A percentile compares a stretch with the other conserved stretches of the same genome.
These are phyloP conservation scores for Lepidurus packardi DNA, from an alignment of 1,140 invertebrate species.

Conservation along the genomic window DNA sequence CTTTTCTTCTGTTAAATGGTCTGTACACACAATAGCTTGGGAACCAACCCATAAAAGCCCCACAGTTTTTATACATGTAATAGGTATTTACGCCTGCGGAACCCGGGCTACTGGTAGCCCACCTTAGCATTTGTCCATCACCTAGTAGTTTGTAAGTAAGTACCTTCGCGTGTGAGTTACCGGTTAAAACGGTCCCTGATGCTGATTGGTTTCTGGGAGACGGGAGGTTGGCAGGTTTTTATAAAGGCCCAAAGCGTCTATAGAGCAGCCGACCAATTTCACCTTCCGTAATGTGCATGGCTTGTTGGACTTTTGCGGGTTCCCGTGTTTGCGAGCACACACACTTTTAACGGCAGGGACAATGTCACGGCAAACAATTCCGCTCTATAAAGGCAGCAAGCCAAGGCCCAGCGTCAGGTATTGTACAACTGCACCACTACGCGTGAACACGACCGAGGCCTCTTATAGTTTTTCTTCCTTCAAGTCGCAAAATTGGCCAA, in stretches of 20 bases:
- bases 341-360: not conserved
- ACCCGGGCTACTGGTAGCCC: too few relatives aligned
- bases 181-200: not conserved
- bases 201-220: not conserved
- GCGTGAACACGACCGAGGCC: not conserved
- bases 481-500: not conserved
- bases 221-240: not conserved
- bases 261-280: not conserved
- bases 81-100: too few relatives aligned
- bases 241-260: not conserved
- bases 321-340: constrained; percentile 1
- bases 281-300: not conserved
- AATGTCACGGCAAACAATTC: constrained; percentile 16
- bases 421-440: not conserved
- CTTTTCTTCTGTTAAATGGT: too few relatives aligned
- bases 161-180: not conserved
- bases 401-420: constrained; percentile 12
- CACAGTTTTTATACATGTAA: too few relatives aligned
- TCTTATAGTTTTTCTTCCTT: not conserved
- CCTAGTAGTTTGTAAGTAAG: not conserved
- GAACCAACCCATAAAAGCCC: too few relatives aligned
- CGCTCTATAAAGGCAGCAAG: not conserved
- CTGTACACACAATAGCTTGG: too few relatives aligned
- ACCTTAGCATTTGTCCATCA: too few relatives aligned
- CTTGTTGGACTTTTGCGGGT: not conserved